Evolutionary conservation across 2,797 vertebrate genomes (phyloP).

Genomic region (Forpus xanthops): DNA sequence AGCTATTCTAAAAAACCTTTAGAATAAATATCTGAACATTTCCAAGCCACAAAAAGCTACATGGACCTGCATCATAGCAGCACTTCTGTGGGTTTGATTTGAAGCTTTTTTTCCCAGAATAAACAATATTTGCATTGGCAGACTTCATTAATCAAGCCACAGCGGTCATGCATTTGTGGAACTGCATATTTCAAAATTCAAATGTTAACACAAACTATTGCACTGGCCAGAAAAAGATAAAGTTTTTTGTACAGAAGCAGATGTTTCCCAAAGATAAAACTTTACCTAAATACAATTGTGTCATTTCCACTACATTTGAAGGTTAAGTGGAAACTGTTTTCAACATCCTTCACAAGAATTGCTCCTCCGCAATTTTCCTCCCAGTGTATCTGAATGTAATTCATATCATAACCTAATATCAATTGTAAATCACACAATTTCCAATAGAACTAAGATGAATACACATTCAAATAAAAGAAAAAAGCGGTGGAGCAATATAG

Average conservation of each 20-base stretch:
- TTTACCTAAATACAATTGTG: not conserved
- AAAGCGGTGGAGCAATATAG: slow-evolving; percentile 69
- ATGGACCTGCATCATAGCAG: not conserved
- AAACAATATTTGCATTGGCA: not conserved
- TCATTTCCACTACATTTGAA: slow-evolving; percentile 17
- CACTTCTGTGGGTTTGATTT: not conserved
- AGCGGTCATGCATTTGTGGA: not conserved
- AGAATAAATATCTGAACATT: not conserved
- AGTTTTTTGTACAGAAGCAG: slow-evolving; percentile 4
- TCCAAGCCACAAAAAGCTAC: not conserved
- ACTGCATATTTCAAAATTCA: not conserved
- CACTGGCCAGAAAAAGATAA: not conserved
- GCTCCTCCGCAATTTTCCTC: slow-evolving; percentile 27
- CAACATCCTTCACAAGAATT: slow-evolving; percentile 24
- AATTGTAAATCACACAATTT: slow-evolving; percentile 76
- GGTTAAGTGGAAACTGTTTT: slow-evolving; percentile 44
- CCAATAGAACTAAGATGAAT: slow-evolving; percentile 67
- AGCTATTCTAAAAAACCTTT: not conserved
- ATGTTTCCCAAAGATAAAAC: slow-evolving; percentile 43
- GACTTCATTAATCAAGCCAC: not conserved
- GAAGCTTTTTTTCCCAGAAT: not conserved
- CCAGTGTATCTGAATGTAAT: slow-evolving; percentile 60
- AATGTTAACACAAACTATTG: not conserved
- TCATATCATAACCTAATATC: slow-evolving; percentile 71
- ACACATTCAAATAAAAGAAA: slow-evolving; percentile 64